These are phyloP conservation scores for Bolinopsis microptera DNA, from an alignment of 37 sponge, comb jelly and placozoan species.

Conservation along the genomic window DNA sequence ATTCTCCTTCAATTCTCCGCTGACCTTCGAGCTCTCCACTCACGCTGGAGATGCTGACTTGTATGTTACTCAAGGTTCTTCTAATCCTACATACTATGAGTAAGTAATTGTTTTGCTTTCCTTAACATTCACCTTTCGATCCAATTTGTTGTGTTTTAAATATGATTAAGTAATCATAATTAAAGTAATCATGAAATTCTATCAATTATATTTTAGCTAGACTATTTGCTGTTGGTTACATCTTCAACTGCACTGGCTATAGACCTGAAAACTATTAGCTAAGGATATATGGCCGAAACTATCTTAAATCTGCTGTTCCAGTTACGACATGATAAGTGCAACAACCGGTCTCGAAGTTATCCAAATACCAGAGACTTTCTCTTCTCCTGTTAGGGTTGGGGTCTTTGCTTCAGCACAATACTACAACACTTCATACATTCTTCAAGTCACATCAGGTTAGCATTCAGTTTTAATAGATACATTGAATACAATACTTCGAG, in stretches of 20 bases:
- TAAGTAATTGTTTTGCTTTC: not conserved
- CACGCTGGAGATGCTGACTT: conserved; percentile 19
- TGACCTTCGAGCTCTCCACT: not conserved
- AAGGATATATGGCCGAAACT: too few species aligned
- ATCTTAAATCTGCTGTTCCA: too few species aligned
- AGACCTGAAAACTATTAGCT: too few species aligned
- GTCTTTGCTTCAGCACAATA: conserved; percentile 30
- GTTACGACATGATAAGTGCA: conserved; percentile 4
- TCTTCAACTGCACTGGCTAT: too few species aligned
- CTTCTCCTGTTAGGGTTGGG: conserved; percentile 6
- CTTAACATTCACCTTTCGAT: not conserved
- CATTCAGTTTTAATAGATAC: not conserved
- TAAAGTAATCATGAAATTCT: not conserved
- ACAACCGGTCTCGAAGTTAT: conserved; percentile 11
- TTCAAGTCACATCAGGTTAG: conserved; percentile 28
- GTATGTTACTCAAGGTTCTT: not conserved
- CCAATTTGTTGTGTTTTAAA: not conserved
- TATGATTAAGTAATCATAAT: not conserved
- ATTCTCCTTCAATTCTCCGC: conserved; percentile 26
- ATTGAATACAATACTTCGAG: too few species aligned
- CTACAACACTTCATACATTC: conserved; percentile 8
- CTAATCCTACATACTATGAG: conserved; percentile 6
- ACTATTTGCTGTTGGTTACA: too few species aligned
- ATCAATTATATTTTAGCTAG: too few species aligned
- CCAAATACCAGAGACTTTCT: not conserved